phyloP scores from a whole-genome alignment of 2,113 vertebrate species.

The Zosterops lateralis region DNA sequence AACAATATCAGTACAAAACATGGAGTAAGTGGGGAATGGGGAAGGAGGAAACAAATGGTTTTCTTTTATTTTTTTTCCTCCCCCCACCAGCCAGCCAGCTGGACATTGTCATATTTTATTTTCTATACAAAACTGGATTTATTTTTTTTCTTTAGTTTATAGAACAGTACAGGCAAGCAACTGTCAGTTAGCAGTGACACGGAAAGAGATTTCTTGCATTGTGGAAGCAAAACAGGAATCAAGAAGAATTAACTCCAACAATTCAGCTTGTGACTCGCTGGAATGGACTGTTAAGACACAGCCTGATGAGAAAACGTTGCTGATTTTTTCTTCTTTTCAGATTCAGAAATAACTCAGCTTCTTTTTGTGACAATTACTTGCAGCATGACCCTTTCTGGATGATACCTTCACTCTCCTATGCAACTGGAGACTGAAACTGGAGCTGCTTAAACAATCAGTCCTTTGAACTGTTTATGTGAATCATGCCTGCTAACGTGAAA shows the following conservation, averaged over 20 bases:
- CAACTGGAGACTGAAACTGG: constrained; percentile 49
- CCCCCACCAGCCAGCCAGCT: neutral
- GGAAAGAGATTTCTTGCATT: neutral
- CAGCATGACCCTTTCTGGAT: neutral
- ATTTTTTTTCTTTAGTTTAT: neutral
- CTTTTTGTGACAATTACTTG: constrained; percentile 34
- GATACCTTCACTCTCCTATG: neutral
- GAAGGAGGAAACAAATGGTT: neutral
- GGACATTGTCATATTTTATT: neutral
- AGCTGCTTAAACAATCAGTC: constrained; percentile 46
- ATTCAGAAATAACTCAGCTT: constrained; percentile 34
- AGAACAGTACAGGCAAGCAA: constrained; percentile 22
- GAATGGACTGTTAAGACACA: constrained; percentile 45
- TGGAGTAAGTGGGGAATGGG: constrained; percentile 39
- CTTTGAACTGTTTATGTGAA: constrained; percentile 23
- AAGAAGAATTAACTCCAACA: neutral
- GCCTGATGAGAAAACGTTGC: constrained; percentile 3
- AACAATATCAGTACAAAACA: neutral
- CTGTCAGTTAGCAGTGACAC: neutral
- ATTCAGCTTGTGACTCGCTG: neutral
- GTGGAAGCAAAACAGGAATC: neutral
- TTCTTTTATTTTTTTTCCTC: neutral
- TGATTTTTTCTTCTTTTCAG: neutral
- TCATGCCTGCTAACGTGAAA: neutral
- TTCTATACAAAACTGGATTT: constrained; percentile 4